A percentile compares a stretch with the other conserved stretches of the same genome.
Conservation (phyloP, 2,113 vertebrate genomes). For the Pseudorectes ferrugineus region DNA sequence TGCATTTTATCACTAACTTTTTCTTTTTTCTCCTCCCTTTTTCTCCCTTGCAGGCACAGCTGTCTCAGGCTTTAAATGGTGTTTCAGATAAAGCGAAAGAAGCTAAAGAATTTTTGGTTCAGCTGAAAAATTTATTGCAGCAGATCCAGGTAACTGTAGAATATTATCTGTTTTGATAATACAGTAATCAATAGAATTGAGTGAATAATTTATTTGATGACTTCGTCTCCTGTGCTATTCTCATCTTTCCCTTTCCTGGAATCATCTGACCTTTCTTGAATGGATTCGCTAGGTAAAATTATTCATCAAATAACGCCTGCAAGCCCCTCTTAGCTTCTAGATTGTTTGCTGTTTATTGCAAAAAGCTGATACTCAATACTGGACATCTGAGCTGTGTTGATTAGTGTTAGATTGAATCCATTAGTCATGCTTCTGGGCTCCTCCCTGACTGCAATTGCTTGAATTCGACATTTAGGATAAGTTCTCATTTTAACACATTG, state of each 20-base stretch:
- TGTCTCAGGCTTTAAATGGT: conserved; percentile 94
- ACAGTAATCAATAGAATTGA: conserved; percentile 13
- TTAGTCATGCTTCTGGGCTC: background rate
- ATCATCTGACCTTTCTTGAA: conserved; percentile 10
- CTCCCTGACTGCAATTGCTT: background rate
- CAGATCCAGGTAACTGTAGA: conserved; percentile 89
- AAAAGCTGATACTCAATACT: background rate
- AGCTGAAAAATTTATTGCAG: conserved; percentile 93
- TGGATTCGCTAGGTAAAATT: conserved; percentile 6
- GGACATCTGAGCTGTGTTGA: background rate
- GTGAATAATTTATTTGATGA: conserved; percentile 47
- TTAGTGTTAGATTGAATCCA: conserved; percentile 31
- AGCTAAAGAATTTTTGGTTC: conserved; percentile 96
- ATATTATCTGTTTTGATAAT: conserved; percentile 17
- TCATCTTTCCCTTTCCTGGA: conserved; percentile 33
- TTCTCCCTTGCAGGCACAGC: conserved; percentile 80
- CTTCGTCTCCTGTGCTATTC: background rate
- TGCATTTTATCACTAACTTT: background rate
- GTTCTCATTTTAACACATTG: background rate
- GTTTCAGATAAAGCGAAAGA: conserved; percentile 98
- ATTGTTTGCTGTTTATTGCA: background rate
- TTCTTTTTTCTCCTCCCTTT: background rate
- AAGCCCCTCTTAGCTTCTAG: background rate
- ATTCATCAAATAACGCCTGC: background rate
- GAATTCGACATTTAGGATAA: background rate